Evolutionary conservation across 2,797 vertebrate species (phyloP).

Genomic region (Myotis myotis): DNA sequence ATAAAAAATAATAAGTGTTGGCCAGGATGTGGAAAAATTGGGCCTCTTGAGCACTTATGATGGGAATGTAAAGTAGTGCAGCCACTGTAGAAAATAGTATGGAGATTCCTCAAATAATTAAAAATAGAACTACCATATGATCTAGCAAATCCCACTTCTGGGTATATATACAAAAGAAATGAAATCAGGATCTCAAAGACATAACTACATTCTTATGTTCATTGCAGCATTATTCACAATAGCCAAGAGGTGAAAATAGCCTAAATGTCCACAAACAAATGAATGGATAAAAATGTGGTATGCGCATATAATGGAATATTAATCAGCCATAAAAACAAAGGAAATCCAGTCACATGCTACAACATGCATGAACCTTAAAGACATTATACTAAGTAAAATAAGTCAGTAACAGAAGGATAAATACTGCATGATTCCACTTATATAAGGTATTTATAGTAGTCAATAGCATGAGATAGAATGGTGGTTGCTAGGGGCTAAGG

Average conservation of each 20-base stretch:
- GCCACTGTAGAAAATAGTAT: not conserved
- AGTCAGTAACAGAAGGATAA: not conserved
- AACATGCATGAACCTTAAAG: not conserved
- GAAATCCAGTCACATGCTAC: not conserved
- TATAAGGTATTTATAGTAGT: not conserved
- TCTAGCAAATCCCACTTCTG: not conserved
- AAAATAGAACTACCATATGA: not conserved
- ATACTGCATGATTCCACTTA: not conserved
- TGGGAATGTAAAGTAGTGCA: not conserved
- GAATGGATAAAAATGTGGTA: not conserved
- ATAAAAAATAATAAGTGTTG: not conserved
- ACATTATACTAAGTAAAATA: not conserved
- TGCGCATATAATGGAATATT: not conserved
- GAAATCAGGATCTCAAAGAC: not conserved
- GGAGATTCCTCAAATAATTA: not conserved
- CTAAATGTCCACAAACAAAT: not conserved
- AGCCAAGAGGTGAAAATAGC: not conserved
- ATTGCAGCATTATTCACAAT: not conserved
- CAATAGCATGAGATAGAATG: not conserved
- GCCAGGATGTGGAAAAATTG: not conserved
- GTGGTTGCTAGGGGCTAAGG: not conserved
- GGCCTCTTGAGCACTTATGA: not conserved
- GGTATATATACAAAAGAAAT: not conserved
- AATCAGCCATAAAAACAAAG: not conserved
- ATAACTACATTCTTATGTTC: not conserved